Evolutionary conservation across 2,888 invertebrate species (phyloP), one percentile per base, ranked within the genome.

Genomic region (Noctuana brunneofusca): DNA sequence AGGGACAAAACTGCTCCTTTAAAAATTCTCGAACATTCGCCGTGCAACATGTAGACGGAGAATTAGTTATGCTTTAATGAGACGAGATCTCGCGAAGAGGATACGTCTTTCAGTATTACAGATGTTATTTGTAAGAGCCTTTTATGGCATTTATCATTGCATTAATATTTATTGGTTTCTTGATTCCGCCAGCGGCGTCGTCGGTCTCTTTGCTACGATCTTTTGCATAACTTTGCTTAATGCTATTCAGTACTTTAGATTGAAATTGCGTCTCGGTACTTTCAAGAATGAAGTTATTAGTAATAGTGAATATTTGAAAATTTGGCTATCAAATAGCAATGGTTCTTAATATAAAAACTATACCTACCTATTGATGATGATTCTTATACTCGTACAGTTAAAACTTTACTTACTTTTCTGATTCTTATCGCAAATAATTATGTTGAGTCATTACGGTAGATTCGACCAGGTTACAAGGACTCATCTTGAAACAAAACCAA

Each of bases 101-200:
- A 60, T 54, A 54, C 52, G 59, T 60, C 59, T 46, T 60, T 60
- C 53, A 54, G 22, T 52, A 30, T 24, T 46, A 48, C 48, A 35
- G 24, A 60, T 60, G 52, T 59, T 53, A 59, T 53, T 59, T 53
- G 46, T 35, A 30, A 41, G 27, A 38, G 41, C 38, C 58, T 41
- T 59, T 53, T 43, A 59, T 24, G 46, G 38, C 32, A 60, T 60
- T 60, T 60, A 60, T 49, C 35, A 55, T 50, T 49, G 49, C 55
- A 62, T 62, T 62, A 62, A 62, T 62, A 62, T 62, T 62, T 62
- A 62, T 62, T 62, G 60, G 54, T 62, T 62, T 38, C 60, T 49
- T 54, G 60, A 60, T 54, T 48, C 48, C 46, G 38, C 60, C 27
- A 32, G 48, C 27, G 55, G 55, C 60, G 48, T 18, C 8, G 52